A percentile compares a stretch with the other conserved stretches of the same genome.
phyloP scores from a whole-genome alignment of 2,113 vertebrate species.

The Heterotis niloticus region DNA sequence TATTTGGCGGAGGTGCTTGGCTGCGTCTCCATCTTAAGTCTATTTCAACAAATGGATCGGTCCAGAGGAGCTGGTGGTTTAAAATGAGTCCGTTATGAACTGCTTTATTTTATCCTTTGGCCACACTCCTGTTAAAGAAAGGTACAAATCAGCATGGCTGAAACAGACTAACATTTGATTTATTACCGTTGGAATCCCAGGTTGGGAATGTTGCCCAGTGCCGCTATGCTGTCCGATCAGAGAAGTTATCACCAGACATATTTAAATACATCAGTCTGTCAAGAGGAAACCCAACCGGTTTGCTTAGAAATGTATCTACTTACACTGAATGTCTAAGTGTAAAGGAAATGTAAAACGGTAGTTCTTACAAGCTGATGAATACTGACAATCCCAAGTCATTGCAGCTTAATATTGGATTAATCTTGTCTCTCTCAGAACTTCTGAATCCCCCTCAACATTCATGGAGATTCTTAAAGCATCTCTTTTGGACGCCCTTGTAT shows the following conservation, averaged over 20 bases:
- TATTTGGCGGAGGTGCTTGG: not conserved
- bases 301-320: not conserved
- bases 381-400: too few species aligned
- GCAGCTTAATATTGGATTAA: too few species aligned
- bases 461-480: too few species aligned
- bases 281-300: too few species aligned
- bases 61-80: too few species aligned
- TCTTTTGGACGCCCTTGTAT: not conserved
- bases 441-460: too few species aligned
- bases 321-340: not conserved
- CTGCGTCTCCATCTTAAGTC: not conserved
- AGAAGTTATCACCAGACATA: not conserved
- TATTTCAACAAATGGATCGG: not conserved
- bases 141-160: not conserved
- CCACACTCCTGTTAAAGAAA: not conserved
- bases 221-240: not conserved
- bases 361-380: too few species aligned
- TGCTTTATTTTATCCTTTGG: not conserved
- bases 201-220: not conserved
- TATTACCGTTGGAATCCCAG: not conserved
- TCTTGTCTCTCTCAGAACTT: too few species aligned
- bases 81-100: too few species aligned
- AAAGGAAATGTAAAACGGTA: too few species aligned
- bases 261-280: not conserved
- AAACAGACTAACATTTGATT: conserved; percentile 3